Conservation (phyloP, 2,113 vertebrate species). For the Eublepharis macularius region DNA sequence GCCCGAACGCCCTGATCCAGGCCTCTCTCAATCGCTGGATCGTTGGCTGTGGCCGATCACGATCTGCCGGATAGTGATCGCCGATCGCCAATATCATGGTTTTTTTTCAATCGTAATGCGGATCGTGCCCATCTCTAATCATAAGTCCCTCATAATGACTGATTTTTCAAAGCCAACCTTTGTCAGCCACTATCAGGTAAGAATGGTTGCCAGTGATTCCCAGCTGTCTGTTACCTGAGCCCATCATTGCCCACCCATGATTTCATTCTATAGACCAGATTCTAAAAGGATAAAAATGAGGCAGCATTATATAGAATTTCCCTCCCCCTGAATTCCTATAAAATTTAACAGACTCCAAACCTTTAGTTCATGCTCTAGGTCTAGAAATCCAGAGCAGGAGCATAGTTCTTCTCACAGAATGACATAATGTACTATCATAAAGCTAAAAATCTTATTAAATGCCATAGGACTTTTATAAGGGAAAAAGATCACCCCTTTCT, state of each 20-base stretch:
- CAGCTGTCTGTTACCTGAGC: background rate
- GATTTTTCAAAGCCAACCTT: background rate
- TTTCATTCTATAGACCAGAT: background rate
- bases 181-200: background rate
- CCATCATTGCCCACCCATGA: background rate
- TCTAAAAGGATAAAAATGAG: background rate
- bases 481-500: conserved; percentile 3
- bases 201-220: background rate
- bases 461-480: background rate
- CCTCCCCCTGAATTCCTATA: background rate
- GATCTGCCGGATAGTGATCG: too few relatives aligned
- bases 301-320: background rate
- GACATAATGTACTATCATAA: background rate
- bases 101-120: too few relatives aligned
- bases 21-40: too few relatives aligned
- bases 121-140: too few relatives aligned
- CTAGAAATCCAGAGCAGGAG: background rate
- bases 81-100: too few relatives aligned
- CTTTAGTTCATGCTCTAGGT: background rate
- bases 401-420: background rate
- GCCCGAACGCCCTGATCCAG: too few relatives aligned
- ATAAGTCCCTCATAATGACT: background rate
- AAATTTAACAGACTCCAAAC: background rate
- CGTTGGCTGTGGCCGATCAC: too few relatives aligned
- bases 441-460: conserved; percentile 12